Evolutionary conservation across 2,797 vertebrate species (phyloP).

Genomic region (Chaetophractus vellerosus): DNA sequence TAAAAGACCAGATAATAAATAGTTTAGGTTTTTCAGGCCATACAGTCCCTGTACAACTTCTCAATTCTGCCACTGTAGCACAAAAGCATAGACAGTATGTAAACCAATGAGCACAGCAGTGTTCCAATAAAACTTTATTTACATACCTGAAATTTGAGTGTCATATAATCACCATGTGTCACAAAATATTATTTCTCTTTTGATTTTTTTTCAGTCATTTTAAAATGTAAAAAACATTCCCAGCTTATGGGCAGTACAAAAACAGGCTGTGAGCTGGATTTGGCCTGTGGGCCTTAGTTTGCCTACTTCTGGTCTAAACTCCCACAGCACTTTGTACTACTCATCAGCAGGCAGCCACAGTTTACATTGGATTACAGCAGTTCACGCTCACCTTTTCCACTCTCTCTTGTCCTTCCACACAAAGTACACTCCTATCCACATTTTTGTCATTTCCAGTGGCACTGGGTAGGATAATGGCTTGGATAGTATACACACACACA

Average conservation of each 20-base stretch:
- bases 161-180: conserved; percentile 7
- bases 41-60: neutral
- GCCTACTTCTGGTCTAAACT: neutral
- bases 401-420: neutral
- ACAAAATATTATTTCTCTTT: conserved; percentile 50
- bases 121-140: conserved; percentile 37
- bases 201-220: neutral
- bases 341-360: neutral
- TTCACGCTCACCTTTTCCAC: neutral
- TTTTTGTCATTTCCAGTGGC: neutral
- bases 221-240: neutral
- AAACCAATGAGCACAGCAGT: neutral
- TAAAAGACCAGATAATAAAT: neutral
- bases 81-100: neutral
- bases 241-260: neutral
- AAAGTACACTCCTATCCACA: neutral
- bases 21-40: neutral
- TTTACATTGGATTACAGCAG: neutral
- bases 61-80: neutral
- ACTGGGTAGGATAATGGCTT: neutral
- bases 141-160: conserved; percentile 53
- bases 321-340: neutral
- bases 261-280: neutral
- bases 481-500: neutral
- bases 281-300: neutral